These are phyloP conservation scores for Pogonomyrmex californicus DNA, from an alignment of 1,140 invertebrate genomes.

Conservation along the genomic window DNA sequence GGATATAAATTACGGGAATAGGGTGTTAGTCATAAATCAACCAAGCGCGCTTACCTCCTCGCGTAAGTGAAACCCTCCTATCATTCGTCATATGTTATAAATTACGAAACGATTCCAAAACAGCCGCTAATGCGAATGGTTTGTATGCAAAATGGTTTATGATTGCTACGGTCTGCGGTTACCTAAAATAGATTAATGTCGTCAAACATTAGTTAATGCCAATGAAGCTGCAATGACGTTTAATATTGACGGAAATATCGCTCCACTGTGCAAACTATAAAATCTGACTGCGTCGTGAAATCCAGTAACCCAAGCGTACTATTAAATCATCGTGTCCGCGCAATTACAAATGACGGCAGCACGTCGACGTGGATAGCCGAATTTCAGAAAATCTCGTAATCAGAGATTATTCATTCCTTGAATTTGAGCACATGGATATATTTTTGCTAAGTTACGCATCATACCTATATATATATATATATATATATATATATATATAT, in stretches of 20 bases:
- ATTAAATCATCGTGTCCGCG: conserved; percentile 57
- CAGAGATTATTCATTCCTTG: conserved; percentile 20
- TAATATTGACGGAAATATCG: conserved; percentile 77
- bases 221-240: conserved; percentile 70
- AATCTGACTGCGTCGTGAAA: conserved; percentile 69
- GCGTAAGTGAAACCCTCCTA: conserved; percentile 60
- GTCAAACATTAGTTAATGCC: conserved; percentile 79
- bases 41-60: conserved; percentile 19
- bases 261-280: conserved; percentile 72
- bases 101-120: conserved; percentile 75
- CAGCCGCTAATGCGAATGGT: conserved; percentile 68
- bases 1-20: conserved; percentile 50
- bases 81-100: conserved; percentile 71
- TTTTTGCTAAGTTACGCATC: background rate
- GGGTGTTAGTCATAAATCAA: conserved; percentile 57
- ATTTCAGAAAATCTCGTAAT: conserved; percentile 39
- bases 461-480: background rate
- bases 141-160: conserved; percentile 80
- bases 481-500: background rate
- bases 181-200: conserved; percentile 81
- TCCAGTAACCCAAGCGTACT: conserved; percentile 44
- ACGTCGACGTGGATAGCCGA: background rate
- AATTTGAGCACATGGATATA: background rate
- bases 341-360: conserved; percentile 33
- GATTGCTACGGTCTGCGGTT: conserved; percentile 77